phyloP scores from a whole-genome alignment of 2,113 vertebrate species.

The Pyrgilauda ruficollis region DNA sequence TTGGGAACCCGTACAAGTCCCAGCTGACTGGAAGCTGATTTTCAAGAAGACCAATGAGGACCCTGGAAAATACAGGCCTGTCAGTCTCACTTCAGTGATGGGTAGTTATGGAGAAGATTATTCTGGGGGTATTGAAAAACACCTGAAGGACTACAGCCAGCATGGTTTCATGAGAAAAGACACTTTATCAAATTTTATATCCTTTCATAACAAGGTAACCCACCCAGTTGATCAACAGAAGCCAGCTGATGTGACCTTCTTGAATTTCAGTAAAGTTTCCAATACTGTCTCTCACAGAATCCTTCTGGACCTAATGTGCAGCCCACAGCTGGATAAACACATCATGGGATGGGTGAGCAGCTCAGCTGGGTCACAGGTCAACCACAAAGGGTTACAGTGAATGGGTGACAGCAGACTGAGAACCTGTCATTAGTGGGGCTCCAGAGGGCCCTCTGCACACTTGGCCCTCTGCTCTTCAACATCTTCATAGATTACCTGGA shows the following conservation, averaged over 20 bases:
- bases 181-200: background rate
- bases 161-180: background rate
- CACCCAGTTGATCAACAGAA: background rate
- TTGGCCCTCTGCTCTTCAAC: fast-evolving
- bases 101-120: background rate
- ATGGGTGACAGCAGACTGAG: background rate
- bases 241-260: too few relatives aligned
- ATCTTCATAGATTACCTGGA: background rate
- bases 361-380: fast-evolving
- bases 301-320: background rate
- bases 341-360: background rate
- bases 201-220: background rate
- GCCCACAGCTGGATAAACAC: background rate
- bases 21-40: background rate
- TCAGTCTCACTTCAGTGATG: background rate
- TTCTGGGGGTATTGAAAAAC: background rate
- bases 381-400: background rate
- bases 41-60: background rate
- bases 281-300: background rate
- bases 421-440: background rate
- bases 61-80: background rate
- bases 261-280: background rate
- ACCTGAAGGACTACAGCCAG: background rate
- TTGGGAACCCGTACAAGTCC: background rate
- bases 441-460: background rate